Evolutionary conservation across 2,888 invertebrate species (phyloP).

Genomic region (Lasioglossum marginatum): DNA sequence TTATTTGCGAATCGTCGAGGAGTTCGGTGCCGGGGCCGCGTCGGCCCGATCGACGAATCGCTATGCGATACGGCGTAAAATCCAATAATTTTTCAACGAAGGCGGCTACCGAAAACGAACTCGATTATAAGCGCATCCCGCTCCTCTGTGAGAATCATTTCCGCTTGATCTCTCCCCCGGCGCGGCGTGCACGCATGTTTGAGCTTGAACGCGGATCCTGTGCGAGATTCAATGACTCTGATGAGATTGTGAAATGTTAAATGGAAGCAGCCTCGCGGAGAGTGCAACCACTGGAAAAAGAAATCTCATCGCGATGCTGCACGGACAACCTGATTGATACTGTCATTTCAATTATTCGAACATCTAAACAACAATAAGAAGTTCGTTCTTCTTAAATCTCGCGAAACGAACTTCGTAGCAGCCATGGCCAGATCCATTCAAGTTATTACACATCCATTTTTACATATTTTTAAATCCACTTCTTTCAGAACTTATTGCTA

Average conservation of each 20-base stretch:
- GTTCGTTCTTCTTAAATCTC: not conserved
- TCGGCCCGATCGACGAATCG: conserved; percentile 57
- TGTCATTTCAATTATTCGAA: not conserved
- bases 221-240: not conserved
- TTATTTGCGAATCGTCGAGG: conserved; percentile 78
- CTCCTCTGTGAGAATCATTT: not conserved
- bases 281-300: not conserved
- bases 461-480: not conserved
- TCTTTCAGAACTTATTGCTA: no score
- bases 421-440: no score
- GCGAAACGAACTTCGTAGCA: no score
- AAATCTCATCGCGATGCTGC: not conserved
- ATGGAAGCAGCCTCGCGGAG: not conserved
- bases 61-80: conserved; percentile 48
- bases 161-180: not conserved
- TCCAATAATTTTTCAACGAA: conserved; percentile 54
- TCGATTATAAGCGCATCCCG: conserved; percentile 15
- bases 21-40: conserved; percentile 51
- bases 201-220: conserved; percentile 1
- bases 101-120: conserved; percentile 24
- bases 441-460: no score
- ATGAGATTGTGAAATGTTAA: conserved; percentile 8
- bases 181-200: not conserved
- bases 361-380: not conserved
- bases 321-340: not conserved